A percentile compares a stretch with the other conserved stretches of the same genome.
Evolutionary conservation across 2,113 vertebrate species (phyloP).

Genomic region (Embiotoca jacksoni): DNA sequence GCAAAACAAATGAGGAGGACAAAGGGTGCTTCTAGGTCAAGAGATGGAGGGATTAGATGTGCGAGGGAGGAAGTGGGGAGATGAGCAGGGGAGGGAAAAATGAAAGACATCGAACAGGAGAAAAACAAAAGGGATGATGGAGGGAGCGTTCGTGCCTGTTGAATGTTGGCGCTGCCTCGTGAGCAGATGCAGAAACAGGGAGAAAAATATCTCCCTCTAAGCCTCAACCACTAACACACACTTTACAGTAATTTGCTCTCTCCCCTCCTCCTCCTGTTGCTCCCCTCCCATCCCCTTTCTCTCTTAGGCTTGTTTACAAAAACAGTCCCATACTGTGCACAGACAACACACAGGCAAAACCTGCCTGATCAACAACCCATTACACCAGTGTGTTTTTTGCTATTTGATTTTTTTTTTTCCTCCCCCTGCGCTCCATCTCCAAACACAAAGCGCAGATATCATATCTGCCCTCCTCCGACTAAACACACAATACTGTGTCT

Average conservation of each 20-base stretch:
- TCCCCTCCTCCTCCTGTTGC: conserved; percentile 62
- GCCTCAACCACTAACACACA: conserved; percentile 71
- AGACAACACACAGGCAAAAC: conserved; percentile 61
- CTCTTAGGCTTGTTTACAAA: conserved; percentile 77
- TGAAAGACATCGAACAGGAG: conserved; percentile 15
- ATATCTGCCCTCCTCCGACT: conserved; percentile 38
- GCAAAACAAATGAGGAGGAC: conserved; percentile 64
- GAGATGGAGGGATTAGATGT: conserved; percentile 65
- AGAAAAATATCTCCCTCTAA: conserved; percentile 73
- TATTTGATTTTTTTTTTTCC: conserved; percentile 26
- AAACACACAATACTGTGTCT: conserved; percentile 29
- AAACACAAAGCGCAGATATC: conserved; percentile 65
- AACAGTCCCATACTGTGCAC: conserved; percentile 68
- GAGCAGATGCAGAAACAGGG: conserved; percentile 68
- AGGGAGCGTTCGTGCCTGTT: conserved; percentile 78
- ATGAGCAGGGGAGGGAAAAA: conserved; percentile 11
- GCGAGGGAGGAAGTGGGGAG: conserved; percentile 11
- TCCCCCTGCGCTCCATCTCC: conserved; percentile 17
- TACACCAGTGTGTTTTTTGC: conserved; percentile 30
- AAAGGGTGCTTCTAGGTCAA: conserved; percentile 73
- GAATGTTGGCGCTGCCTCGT: conserved; percentile 70
- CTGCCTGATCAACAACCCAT: conserved; percentile 58
- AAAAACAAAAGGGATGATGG: conserved; percentile 18
- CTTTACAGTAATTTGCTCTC: conserved; percentile 77
- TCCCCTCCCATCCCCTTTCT: conserved; percentile 52